Base-by-base conservation (phyloP, 2,797 vertebrate species). In the Etheostoma perlongum region DNA sequence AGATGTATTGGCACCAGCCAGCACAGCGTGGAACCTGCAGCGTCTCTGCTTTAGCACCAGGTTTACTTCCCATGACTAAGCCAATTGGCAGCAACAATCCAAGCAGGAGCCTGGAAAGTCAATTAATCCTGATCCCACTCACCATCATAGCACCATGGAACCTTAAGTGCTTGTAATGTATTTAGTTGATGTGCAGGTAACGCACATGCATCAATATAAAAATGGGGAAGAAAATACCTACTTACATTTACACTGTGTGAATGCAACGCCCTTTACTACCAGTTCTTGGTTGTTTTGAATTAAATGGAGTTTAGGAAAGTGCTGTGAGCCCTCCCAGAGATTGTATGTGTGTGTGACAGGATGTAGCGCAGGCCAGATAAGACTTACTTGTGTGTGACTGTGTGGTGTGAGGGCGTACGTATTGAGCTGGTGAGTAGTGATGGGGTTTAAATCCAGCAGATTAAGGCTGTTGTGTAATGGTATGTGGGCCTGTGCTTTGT, bases 391-490 rank as follows among this genome's bases (percentile, higher is more conserved):
- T 60, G 53, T 76, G 40, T 46, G 52, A 10, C 12, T 47, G 66
- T 40, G 68, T 44, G 40, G 16, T 15, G 5, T 53, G 53, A 36
- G 57, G 7, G 47, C 1, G 44, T 63, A 49, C 3, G 1, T 33
- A 19, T 62, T 0, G 30, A 36, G 49, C 16, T 59, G 54, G 72
- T n/a, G 72, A 33, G 59, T 40, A 46, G 59, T 61, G 74, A 52
- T 67, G 67, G 47, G 47, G 52, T 77, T 74, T 81, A 84, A 83
- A 82, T 58, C 71, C 77, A 47, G 63, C 65, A 80, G 84, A 83
- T 88, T 83, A 84, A 67, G 49, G 57, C 40, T 79, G 81, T 89
- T 84, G 85, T 85, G 81, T 85, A 82, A 78, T 64, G 72, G 51
- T 63, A 59, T 74, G 74, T 76, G 49, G 79, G 66, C 65, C 69